These are phyloP conservation scores for Apoda limacodes DNA, from an alignment of 2,888 invertebrate species.

Conservation along the genomic window DNA sequence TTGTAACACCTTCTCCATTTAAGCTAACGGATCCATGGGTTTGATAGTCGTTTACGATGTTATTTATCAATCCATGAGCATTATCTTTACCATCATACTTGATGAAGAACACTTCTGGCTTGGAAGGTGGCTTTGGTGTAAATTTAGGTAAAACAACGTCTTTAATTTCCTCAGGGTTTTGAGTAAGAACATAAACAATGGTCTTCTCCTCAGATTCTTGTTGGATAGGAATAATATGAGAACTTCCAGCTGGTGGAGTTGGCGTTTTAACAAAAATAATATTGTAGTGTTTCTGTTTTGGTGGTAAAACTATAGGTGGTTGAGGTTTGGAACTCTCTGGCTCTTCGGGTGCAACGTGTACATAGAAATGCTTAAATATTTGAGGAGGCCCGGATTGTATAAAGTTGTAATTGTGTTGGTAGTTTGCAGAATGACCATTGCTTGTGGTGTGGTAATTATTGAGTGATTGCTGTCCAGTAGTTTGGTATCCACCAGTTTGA, in stretches of 20 bases:
- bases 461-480: conserved; percentile 15
- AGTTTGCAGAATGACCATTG: conserved; percentile 20
- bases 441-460: no score
- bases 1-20: conserved; percentile 28
- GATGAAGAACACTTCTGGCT: conserved; percentile 84
- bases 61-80: conserved; percentile 51
- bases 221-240: conserved; percentile 74
- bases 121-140: conserved; percentile 77
- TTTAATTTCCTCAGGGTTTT: conserved; percentile 78
- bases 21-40: not conserved
- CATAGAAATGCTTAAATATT: conserved; percentile 69
- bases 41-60: conserved; percentile 49
- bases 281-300: conserved; percentile 82
- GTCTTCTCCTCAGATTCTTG: conserved; percentile 81
- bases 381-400: conserved; percentile 80
- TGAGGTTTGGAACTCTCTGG: conserved; percentile 66
- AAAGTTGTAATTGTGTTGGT: conserved; percentile 72
- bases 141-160: conserved; percentile 75
- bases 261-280: conserved; percentile 86
- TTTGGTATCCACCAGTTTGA: conserved; percentile 20
- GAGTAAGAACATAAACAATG: conserved; percentile 80
- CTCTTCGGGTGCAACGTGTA: conserved; percentile 59
- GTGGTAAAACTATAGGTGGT: conserved; percentile 68
- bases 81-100: conserved; percentile 77
- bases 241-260: conserved; percentile 71